These are phyloP conservation scores for Agriotes lineatus DNA, from an alignment of 2,888 invertebrate species.

Conservation along the genomic window DNA sequence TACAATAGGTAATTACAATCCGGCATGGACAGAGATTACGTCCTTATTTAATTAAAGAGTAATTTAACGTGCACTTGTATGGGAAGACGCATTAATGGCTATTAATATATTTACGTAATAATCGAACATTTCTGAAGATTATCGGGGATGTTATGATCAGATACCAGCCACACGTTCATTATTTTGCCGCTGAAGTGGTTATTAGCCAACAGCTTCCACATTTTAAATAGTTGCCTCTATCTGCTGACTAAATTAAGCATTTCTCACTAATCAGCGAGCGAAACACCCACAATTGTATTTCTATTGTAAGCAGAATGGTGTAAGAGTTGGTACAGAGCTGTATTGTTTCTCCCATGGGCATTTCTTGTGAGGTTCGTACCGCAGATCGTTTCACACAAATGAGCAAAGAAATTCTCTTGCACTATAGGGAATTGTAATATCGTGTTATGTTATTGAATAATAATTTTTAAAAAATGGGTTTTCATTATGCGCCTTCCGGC, in stretches of 20 bases:
- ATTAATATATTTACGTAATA: no score
- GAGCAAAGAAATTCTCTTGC: background rate
- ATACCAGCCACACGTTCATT: no score
- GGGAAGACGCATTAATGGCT: background rate
- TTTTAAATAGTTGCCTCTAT: no score
- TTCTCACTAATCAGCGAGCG: background rate
- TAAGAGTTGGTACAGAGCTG: background rate
- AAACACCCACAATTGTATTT: background rate
- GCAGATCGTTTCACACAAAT: background rate
- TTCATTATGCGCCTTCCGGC: no score
- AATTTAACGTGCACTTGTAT: background rate
- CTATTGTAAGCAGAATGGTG: background rate
- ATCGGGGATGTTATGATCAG: no score
- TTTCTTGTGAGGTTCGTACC: no score
- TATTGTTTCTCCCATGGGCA: constrained; percentile 2
- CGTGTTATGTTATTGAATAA: no score
- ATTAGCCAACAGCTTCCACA: no score
- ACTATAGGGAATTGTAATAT: no score
- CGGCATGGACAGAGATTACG: background rate
- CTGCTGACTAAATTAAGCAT: background rate
- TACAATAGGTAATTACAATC: background rate
- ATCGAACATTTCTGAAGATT: no score
- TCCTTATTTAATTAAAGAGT: background rate
- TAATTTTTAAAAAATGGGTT: no score
- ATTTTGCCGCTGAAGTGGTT: no score